Evolutionary conservation across 2,797 vertebrate species (phyloP).

Genomic region (Cephalopachus bancanus): DNA sequence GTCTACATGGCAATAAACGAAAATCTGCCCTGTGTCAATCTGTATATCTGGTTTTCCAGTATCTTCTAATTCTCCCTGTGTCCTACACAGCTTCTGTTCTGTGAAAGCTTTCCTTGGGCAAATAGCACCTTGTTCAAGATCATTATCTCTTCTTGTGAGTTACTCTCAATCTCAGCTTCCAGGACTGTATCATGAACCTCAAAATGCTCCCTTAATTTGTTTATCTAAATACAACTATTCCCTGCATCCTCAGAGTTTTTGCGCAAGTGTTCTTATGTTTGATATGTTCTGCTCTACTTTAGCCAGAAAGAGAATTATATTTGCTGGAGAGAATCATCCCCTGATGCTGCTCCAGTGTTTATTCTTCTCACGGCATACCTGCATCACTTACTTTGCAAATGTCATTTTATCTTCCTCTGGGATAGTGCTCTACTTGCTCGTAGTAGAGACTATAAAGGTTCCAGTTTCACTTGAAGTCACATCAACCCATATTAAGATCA

Average conservation of each 20-base stretch:
- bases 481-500: background rate
- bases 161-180: background rate
- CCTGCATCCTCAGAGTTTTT: conserved; percentile 4
- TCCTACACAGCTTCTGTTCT: background rate
- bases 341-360: background rate
- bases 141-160: background rate
- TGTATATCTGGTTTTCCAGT: background rate
- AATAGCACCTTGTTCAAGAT: background rate
- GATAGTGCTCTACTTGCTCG: background rate
- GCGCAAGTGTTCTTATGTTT: background rate
- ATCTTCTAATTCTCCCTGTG: background rate
- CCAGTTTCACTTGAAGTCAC: background rate
- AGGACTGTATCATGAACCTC: background rate
- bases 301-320: background rate
- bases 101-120: background rate
- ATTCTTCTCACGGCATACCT: background rate
- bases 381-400: background rate
- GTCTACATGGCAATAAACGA: background rate
- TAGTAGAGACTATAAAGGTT: background rate
- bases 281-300: background rate
- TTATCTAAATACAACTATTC: background rate
- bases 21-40: background rate
- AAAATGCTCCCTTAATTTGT: background rate
- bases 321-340: background rate
- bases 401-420: background rate